A percentile compares a stretch with the other conserved stretches of the same genome.
Conservation (phyloP, 2,113 vertebrate genomes). For the Larimichthys polyactis region DNA sequence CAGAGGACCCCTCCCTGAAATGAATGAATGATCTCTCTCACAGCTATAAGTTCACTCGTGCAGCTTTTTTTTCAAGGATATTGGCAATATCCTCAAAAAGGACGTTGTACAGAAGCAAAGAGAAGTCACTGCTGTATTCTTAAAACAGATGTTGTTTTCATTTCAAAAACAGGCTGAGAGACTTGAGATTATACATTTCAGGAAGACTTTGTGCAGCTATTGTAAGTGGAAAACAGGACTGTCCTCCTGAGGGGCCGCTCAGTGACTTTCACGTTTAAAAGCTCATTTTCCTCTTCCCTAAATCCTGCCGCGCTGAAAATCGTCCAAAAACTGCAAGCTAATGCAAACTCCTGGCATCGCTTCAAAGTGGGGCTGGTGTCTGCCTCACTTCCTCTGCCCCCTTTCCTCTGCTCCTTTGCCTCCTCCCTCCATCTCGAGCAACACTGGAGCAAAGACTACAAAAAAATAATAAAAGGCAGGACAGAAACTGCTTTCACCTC, state of each 20-base stretch:
- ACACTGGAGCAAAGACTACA: neutral
- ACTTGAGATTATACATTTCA: conserved; percentile 35
- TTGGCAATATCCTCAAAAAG: conserved; percentile 33
- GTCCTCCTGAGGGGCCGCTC: conserved; percentile 60
- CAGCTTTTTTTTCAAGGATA: conserved; percentile 7
- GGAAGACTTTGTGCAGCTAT: conserved; percentile 38
- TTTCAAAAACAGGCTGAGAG: conserved; percentile 4
- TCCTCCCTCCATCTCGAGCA: conserved; percentile 28
- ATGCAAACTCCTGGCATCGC: conserved; percentile 74
- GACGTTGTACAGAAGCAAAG: neutral
- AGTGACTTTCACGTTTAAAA: conserved; percentile 62
- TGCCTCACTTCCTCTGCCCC: conserved; percentile 75
- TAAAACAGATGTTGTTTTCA: conserved; percentile 63
- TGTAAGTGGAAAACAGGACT: conserved; percentile 59
- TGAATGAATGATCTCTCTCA: conserved; percentile 23
- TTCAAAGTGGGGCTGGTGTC: conserved; percentile 76
- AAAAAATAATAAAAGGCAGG: neutral
- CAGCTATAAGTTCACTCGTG: conserved; percentile 10
- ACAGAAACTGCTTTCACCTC: conserved; percentile 31
- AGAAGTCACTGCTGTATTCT: conserved; percentile 3
- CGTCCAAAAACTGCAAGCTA: conserved; percentile 65
- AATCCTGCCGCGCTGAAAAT: conserved; percentile 56
- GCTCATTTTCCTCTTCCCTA: conserved; percentile 58
- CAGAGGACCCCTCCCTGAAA: conserved; percentile 38
- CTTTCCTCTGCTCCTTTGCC: conserved; percentile 37